Base-by-base conservation (phyloP, 2,888 invertebrate genomes). In the Cephus sareptanus region DNA sequence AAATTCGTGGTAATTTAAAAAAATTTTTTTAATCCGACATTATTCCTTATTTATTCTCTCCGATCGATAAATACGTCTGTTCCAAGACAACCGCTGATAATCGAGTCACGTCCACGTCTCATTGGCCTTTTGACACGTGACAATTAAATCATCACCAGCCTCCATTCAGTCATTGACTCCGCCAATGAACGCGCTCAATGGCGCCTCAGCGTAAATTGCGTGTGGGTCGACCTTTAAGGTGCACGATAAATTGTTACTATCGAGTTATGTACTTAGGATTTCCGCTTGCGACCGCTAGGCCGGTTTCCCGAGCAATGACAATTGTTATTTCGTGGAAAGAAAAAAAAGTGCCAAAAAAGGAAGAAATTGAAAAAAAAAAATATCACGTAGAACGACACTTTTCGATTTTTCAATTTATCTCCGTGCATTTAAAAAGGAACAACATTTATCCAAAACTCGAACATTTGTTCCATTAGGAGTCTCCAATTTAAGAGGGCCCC, bases 141-240 rank as follows among this genome's bases (percentile, higher is more conserved):
- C 82, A 89, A 89, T 89, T 89, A 89, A 89, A 89, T 89, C 87
- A 89, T 89, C 87, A 83, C 80, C 73, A 76, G 81, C 79, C 80
- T 83, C 81, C 84, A 83, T 85, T 86, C 86, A 84, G 82, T 82
- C 85, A 81, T 85, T 86, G 85, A 85, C 86, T 87, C 81, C 79
- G 79, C 84, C 83, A 82, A 83, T 81, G 82, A 83, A 79, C 75
- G 76, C 73, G 74, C 77, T 80, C 73, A 81, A 81, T 78, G 79
- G 76, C 77, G 77, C 75, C 75, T 74, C 69, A 23, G 34, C 77
- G 75, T 79, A 82, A 87, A 89, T 89, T 87, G 83, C 80, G 85
- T 85, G 89, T 89, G 86, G 89, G 89, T 69, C 81, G 83, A 69
- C 71, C 71, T 71, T 71, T 34, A 34, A 71, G 71, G 71, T 71